A percentile compares a stretch with the other conserved stretches of the same genome.
phyloP scores from a whole-genome alignment of 2,888 invertebrate genomes.

The Andrena marginata region DNA sequence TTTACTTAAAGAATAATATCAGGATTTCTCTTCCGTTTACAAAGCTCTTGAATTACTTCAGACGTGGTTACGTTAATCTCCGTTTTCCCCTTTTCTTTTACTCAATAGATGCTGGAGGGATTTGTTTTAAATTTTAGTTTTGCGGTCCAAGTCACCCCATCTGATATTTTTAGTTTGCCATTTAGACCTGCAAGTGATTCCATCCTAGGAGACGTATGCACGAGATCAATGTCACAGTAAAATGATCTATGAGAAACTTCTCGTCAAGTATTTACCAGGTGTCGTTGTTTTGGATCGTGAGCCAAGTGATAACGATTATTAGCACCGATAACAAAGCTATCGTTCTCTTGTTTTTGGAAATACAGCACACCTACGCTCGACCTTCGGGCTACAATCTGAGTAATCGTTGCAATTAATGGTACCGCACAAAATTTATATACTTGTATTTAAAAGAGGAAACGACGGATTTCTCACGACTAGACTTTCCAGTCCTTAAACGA shows the following conservation, averaged over 20 bases:
- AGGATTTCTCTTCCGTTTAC: too few relatives aligned
- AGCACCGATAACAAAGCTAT: slow-evolving; percentile 53
- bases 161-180: too few relatives aligned
- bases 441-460: background rate
- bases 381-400: background rate
- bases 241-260: background rate
- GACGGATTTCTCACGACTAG: background rate
- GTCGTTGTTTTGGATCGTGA: slow-evolving; percentile 43
- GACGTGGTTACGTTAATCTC: too few relatives aligned
- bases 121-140: too few relatives aligned
- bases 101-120: too few relatives aligned
- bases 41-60: too few relatives aligned
- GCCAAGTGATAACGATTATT: slow-evolving; percentile 52
- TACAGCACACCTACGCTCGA: background rate
- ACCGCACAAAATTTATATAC: background rate
- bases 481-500: background rate
- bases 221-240: too few relatives aligned
- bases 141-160: too few relatives aligned
- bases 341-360: background rate
- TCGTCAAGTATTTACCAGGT: slow-evolving; percentile 16
- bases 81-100: too few relatives aligned
- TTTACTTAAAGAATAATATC: too few relatives aligned
- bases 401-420: background rate
- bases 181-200: too few relatives aligned
- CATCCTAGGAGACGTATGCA: too few relatives aligned